A percentile compares a stretch with the other conserved stretches of the same genome.
Evolutionary conservation across 1,140 invertebrate species (phyloP).

Genomic region (Magallana angulata): DNA sequence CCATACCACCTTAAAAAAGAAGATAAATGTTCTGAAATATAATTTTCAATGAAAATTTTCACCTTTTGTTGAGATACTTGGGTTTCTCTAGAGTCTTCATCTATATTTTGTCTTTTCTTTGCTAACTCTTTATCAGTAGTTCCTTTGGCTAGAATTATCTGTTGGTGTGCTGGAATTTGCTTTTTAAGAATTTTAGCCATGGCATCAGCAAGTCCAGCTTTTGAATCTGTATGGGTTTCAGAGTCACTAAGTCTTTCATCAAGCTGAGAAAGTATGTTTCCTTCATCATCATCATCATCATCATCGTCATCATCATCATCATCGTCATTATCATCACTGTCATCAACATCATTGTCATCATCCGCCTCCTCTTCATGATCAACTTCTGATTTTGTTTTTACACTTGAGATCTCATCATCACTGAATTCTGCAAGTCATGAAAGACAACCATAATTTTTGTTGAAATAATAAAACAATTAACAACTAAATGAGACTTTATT

Average conservation of each 20-base stretch:
- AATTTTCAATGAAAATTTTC: no score
- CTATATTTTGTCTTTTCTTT: slow-evolving; percentile 73
- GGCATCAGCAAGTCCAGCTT: slow-evolving; percentile 80
- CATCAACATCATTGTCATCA: not conserved
- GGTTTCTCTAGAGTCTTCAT: slow-evolving; percentile 47
- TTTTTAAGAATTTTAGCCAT: slow-evolving; percentile 85
- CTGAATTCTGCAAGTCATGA: not conserved
- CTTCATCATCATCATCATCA: not conserved
- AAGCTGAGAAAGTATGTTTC: not conserved
- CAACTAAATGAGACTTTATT: no score
- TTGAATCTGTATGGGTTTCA: slow-evolving; percentile 33
- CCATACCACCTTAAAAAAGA: no score
- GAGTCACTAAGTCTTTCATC: slow-evolving; percentile 48
- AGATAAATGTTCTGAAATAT: no score
- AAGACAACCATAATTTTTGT: no score
- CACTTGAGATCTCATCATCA: not conserved
- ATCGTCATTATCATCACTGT: slow-evolving; percentile 23
- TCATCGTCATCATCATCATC: slow-evolving; percentile 44
- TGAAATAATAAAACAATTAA: no score
- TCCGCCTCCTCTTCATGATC: not conserved
- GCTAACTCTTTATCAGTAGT: slow-evolving; percentile 78
- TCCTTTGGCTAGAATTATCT: slow-evolving; percentile 84
- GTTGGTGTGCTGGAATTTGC: slow-evolving; percentile 87
- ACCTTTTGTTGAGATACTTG: slow-evolving; percentile 55
- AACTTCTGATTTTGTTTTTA: no score